Conservation (phyloP, 2,888 invertebrate genomes). For the Polydrusus tereticollis region DNA sequence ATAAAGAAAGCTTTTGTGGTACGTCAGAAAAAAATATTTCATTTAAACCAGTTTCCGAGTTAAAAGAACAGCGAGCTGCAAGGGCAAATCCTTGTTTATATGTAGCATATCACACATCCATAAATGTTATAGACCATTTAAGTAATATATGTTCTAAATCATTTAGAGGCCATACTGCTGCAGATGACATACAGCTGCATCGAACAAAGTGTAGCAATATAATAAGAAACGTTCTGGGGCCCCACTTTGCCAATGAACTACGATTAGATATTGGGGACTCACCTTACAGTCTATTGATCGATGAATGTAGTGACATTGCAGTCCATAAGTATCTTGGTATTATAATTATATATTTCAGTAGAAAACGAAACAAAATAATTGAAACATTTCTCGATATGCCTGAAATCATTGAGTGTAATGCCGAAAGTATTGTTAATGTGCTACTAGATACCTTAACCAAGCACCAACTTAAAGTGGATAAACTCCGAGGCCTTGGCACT, state of each 20-base stretch:
- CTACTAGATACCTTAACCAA: constrained; percentile 26
- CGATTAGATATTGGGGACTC: constrained; percentile 45
- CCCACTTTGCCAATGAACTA: constrained; percentile 47
- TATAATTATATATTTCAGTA: constrained; percentile 49
- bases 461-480: constrained; percentile 51
- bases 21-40: too few relatives aligned
- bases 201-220: constrained; percentile 35
- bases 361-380: constrained; percentile 47
- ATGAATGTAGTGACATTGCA: constrained; percentile 52
- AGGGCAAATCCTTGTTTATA: too few relatives aligned
- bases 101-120: too few relatives aligned
- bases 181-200: constrained; percentile 48
- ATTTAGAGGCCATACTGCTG: too few relatives aligned
- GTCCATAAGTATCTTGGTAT: constrained; percentile 49
- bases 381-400: constrained; percentile 51
- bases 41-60: too few relatives aligned
- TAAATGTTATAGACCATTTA: too few relatives aligned
- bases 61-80: too few relatives aligned
- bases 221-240: constrained; percentile 50
- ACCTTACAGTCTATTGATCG: constrained; percentile 44
- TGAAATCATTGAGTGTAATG: constrained; percentile 45
- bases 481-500: constrained; percentile 60
- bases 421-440: constrained; percentile 43
- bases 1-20: too few relatives aligned
- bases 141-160: too few relatives aligned